phyloP scores from a whole-genome alignment of 1,140 invertebrate genomes.

The Teleogryllus occipitalis region DNA sequence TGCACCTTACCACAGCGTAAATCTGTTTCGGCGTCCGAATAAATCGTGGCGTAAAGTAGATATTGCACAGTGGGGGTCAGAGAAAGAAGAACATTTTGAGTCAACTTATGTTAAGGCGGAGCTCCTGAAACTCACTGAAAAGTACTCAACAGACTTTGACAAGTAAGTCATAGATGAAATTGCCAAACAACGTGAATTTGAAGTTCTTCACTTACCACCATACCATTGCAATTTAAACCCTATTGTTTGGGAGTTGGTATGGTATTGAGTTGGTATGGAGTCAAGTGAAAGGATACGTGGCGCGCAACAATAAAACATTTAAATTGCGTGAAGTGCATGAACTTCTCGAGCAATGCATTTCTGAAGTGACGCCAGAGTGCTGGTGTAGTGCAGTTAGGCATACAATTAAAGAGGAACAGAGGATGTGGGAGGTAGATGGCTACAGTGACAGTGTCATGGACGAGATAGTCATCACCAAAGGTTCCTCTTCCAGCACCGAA shows the following conservation, averaged over 20 bases:
- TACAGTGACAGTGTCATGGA: too few relatives aligned
- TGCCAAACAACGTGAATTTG: slow-evolving; percentile 22
- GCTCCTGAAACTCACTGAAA: too few relatives aligned
- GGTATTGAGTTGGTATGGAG: slow-evolving; percentile 29
- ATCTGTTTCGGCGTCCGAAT: slow-evolving; percentile 13
- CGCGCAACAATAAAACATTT: not conserved
- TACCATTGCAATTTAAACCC: slow-evolving; percentile 29
- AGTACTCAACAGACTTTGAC: too few relatives aligned
- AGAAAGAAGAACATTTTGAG: not conserved
- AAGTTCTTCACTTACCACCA: slow-evolving; percentile 28
- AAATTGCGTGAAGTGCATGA: not conserved
- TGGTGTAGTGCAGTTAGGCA: too few relatives aligned
- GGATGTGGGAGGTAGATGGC: too few relatives aligned
- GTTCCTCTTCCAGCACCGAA: too few relatives aligned
- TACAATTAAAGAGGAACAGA: too few relatives aligned
- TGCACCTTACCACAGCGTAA: slow-evolving; percentile 29
- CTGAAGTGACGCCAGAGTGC: too few relatives aligned
- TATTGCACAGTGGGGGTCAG: not conserved
- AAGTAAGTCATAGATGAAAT: too few relatives aligned
- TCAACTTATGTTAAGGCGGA: slow-evolving; percentile 28
- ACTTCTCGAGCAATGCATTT: not conserved
- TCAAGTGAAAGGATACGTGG: slow-evolving; percentile 27
- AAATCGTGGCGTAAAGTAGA: not conserved
- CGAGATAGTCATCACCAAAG: too few relatives aligned
- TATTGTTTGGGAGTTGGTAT: too few relatives aligned